phyloP scores from a whole-genome alignment of 2,113 vertebrate species.

The Podarcis muralis region DNA sequence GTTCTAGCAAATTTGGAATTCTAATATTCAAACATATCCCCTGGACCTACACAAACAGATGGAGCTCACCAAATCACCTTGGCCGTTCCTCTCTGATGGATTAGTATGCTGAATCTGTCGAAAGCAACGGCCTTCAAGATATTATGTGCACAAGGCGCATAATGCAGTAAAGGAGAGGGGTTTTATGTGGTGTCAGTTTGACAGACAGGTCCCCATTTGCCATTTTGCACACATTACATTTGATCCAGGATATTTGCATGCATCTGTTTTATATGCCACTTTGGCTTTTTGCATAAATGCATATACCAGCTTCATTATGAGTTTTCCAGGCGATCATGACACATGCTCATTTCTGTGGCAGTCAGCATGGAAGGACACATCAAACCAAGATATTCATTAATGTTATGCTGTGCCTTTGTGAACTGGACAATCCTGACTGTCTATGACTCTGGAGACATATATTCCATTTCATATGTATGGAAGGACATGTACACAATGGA shows the following conservation, averaged over 20 bases:
- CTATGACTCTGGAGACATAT: too few species aligned
- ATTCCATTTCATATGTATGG: too few species aligned
- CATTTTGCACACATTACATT: background rate
- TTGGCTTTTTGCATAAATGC: slow-evolving; percentile 18
- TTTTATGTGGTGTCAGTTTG: background rate
- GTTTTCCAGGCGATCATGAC: too few species aligned
- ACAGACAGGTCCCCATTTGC: background rate
- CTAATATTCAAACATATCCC: accelerated
- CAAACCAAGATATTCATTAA: too few species aligned
- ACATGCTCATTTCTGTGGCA: too few species aligned
- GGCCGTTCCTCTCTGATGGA: background rate
- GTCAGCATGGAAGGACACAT: too few species aligned
- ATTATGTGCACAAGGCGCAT: background rate
- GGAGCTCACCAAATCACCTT: background rate
- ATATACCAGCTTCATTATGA: slow-evolving; percentile 41
- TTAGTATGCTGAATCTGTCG: background rate
- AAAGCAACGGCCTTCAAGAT: background rate
- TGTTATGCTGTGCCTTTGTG: too few species aligned
- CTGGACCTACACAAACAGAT: background rate
- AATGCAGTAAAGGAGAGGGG: slow-evolving; percentile 1
- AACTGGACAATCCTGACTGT: too few species aligned
- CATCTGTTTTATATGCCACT: slow-evolving; percentile 43
- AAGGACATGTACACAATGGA: too few species aligned
- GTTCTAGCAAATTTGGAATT: background rate
- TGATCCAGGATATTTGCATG: slow-evolving; percentile 18